These are phyloP conservation scores for Parnassius glacialis DNA, from an alignment of 2,888 invertebrate genomes.

Conservation along the genomic window DNA sequence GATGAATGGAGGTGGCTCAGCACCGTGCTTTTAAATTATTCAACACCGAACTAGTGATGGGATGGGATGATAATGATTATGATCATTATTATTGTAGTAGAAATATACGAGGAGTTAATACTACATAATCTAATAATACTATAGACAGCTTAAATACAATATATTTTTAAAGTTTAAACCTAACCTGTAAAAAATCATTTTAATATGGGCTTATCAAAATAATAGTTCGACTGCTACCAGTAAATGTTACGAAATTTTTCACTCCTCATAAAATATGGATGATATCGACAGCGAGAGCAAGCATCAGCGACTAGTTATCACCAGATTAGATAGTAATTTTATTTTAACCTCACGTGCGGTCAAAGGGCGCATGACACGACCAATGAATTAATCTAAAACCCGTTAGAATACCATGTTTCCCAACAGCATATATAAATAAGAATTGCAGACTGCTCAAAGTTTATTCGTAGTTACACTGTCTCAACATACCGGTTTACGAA, in stretches of 20 bases:
- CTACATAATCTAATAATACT: no score
- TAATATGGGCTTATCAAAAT: no score
- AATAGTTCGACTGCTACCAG: constrained; percentile 7
- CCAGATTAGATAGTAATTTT: constrained; percentile 2
- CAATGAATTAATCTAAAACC: constrained; percentile 20
- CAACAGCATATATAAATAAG: constrained; percentile 16
- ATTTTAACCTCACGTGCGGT: constrained; percentile 12
- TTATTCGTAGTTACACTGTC: constrained; percentile 19
- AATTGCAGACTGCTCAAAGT: constrained; percentile 13
- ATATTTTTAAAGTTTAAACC: no score
- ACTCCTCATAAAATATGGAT: constrained; percentile 1
- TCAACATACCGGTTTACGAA: constrained; percentile 22
- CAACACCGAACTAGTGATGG: no score
- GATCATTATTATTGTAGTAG: no score
- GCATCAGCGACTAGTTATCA: constrained; percentile 9
- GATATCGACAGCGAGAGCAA: background rate
- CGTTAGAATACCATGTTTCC: constrained; percentile 16
- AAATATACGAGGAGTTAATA: no score
- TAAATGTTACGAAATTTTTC: background rate
- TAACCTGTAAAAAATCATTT: no score
- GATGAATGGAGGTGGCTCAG: no score
- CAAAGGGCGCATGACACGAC: constrained; percentile 17
- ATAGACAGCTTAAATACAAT: no score
- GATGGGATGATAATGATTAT: no score
- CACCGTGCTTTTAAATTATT: no score